A percentile compares a stretch with the other conserved stretches of the same genome.
Conservation (phyloP, 2,113 vertebrate species). For the Machaerirhynchus nigripectus region DNA sequence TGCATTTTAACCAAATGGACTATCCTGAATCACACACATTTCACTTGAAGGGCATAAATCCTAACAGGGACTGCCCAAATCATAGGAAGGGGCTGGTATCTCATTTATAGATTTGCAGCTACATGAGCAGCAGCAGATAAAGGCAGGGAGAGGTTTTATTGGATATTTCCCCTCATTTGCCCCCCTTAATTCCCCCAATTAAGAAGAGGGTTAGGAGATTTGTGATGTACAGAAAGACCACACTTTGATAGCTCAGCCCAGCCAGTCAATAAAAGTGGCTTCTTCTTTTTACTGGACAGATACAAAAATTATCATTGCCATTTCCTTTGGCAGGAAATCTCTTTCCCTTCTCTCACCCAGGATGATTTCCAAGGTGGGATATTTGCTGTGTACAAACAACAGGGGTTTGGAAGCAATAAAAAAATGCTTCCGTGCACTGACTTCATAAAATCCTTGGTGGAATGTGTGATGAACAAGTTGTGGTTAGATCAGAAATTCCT, state of each 20-base stretch:
- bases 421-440: background rate
- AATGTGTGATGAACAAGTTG: background rate
- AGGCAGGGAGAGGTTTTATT: background rate
- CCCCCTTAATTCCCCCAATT: no score
- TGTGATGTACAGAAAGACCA: background rate
- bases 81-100: background rate
- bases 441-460: background rate
- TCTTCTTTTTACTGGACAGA: background rate
- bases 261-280: background rate
- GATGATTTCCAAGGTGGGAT: background rate
- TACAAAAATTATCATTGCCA: background rate
- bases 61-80: background rate
- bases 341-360: background rate
- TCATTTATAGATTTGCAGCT: background rate
- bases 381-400: background rate
- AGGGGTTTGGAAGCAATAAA: background rate
- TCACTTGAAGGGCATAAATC: background rate
- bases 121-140: background rate
- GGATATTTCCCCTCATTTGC: background rate
- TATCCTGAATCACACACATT: background rate
- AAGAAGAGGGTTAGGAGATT: background rate
- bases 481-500: background rate
- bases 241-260: background rate
- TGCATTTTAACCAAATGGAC: background rate
- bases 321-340: background rate